Evolutionary conservation across 2,888 invertebrate genomes (phyloP), one percentile per base, ranked within the genome.

Genomic region (Auanema sp.): DNA sequence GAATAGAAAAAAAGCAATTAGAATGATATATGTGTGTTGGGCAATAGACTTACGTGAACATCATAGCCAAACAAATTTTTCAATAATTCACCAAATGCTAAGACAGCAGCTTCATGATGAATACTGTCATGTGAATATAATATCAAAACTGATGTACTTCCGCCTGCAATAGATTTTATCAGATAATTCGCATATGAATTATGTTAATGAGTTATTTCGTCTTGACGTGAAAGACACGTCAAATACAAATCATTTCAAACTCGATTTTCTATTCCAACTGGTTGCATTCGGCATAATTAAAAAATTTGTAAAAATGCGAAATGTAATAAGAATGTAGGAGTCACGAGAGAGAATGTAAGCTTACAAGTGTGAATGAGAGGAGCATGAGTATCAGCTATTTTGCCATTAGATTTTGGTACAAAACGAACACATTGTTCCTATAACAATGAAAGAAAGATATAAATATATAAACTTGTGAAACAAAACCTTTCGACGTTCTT

Each of bases 81-180:
- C 0, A 82, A 62, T 33, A 77, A 70, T 44, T 80, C 80, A 2
- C 80, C 82, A 16, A 83, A 75, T 1, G 80, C 77, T 11, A 75
- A 8, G 8, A 83, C 82, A 1, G 78, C 77, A 6, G 74, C 72
- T 24, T 83, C 82, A 68, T 83, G 83, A 14, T 67, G 71, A 0
- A 67, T 51, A 40, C 76, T 72, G 64, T 83, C 83, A 62, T 83
- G 83, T 11, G 80, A 64, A 58, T 83, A 83, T 33, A 83, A 63
- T 56, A 83, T 75, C 33, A 83, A 65, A 2, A 83, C 66, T 10
- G 79, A 78, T 33, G 51, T 43, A 14, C 41, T 62, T 25, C 52
- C 62, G 33, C 33, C 33, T 33, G 33, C 33, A 33, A 33, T 33
- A 33, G 33, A 33, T 33, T 33, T 33, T 33, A 33, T 5, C 33